These are phyloP conservation scores for Pithys albifrons DNA, from an alignment of 2,113 vertebrate genomes.

Conservation along the genomic window DNA sequence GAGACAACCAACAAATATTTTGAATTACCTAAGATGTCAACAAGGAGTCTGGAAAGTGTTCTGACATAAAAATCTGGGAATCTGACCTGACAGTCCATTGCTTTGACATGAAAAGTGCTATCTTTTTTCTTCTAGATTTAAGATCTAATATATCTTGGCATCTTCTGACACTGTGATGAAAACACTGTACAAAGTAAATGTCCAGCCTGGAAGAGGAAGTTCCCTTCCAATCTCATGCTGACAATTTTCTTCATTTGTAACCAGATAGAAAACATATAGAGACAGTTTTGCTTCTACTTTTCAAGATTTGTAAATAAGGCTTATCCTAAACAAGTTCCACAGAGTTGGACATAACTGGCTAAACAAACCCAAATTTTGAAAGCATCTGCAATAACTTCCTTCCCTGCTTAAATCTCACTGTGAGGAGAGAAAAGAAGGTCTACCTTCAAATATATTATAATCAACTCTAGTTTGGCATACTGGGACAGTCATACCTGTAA, in stretches of 20 bases:
- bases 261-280: accelerated
- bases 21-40: not conserved
- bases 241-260: not conserved
- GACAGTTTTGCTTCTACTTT: not conserved
- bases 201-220: not conserved
- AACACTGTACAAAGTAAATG: not conserved
- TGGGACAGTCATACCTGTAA: not conserved
- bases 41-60: not conserved
- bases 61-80: not conserved
- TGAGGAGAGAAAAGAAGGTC: not conserved
- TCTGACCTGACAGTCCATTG: not conserved
- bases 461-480: not conserved
- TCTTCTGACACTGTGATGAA: not conserved
- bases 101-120: not conserved
- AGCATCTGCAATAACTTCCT: not conserved
- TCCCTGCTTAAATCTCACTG: not conserved
- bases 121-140: not conserved
- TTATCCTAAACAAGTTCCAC: not conserved
- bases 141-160: not conserved
- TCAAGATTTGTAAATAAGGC: not conserved
- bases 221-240: not conserved
- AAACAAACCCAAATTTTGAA: not conserved
- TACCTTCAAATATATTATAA: not conserved
- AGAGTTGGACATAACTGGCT: not conserved
- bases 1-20: not conserved